Evolutionary conservation across 2,113 vertebrate genomes (phyloP).

Genomic region (Falco punctatus): DNA sequence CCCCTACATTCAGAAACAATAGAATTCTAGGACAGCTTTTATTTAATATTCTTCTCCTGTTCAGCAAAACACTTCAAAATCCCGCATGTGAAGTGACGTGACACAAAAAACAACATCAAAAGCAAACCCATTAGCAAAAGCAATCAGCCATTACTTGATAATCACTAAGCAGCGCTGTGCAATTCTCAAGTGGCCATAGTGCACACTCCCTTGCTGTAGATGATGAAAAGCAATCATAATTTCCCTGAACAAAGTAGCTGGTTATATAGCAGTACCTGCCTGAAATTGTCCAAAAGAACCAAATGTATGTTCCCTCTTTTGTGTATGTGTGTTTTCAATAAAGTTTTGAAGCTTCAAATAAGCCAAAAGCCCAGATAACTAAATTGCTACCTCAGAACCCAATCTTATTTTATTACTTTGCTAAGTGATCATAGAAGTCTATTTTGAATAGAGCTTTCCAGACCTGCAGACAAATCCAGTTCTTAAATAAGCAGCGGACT

Average conservation of each 20-base stretch:
- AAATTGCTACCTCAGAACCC: not conserved
- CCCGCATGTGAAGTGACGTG: not conserved
- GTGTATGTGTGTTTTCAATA: not conserved
- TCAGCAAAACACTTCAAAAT: conserved; percentile 28
- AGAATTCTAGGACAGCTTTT: not conserved
- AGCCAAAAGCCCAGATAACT: not conserved
- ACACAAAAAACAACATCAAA: conserved; percentile 22
- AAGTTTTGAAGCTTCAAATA: not conserved
- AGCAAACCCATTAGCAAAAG: conserved; percentile 50
- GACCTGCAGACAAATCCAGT: not conserved
- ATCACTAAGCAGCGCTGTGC: not conserved
- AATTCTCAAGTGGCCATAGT: conserved; percentile 35
- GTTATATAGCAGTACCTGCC: not conserved
- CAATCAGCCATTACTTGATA: conserved; percentile 52
- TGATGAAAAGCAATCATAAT: conserved; percentile 30
- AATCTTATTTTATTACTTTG: not conserved
- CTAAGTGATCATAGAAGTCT: not conserved
- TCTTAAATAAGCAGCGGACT: not conserved
- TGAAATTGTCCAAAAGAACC: not conserved
- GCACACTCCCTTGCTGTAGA: not conserved
- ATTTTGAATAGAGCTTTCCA: not conserved
- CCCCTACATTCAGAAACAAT: not conserved
- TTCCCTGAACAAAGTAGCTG: conserved; percentile 5
- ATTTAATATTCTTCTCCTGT: not conserved
- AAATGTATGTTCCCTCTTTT: not conserved